Evolutionary conservation across 2,113 vertebrate genomes (phyloP).

Genomic region (Ardeotis arabs): DNA sequence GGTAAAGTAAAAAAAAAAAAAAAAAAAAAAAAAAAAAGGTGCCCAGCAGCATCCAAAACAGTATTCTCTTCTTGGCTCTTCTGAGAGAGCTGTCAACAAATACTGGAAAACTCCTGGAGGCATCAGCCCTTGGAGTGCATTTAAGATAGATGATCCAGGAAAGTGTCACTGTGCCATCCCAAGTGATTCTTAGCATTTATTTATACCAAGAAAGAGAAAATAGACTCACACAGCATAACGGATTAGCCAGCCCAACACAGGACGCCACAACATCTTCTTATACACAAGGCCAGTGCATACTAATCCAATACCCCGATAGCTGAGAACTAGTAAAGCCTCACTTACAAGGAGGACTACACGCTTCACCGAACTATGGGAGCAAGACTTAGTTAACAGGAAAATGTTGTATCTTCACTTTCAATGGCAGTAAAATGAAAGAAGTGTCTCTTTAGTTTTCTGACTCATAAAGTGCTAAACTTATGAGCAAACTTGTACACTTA

Average conservation of each 20-base stretch:
- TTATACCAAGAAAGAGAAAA: constrained; percentile 31
- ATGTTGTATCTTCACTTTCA: neutral
- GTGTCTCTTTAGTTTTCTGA: neutral
- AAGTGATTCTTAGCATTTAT: constrained; percentile 18
- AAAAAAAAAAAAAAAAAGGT: too few relatives aligned
- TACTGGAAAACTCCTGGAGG: neutral
- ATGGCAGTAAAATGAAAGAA: neutral
- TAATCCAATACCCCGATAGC: neutral
- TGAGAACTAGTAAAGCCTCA: neutral
- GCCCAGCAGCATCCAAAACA: neutral
- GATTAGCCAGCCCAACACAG: neutral
- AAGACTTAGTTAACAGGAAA: neutral
- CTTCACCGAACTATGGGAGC: neutral
- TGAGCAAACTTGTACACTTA: neutral
- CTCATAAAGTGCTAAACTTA: neutral
- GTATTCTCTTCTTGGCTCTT: neutral
- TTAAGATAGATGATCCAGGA: constrained; percentile 4
- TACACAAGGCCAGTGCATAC: neutral
- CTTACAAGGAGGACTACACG: neutral
- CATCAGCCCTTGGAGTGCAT: neutral
- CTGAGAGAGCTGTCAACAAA: neutral
- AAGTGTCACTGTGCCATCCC: neutral
- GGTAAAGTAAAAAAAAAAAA: too few relatives aligned
- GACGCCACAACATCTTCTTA: neutral
- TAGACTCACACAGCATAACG: neutral